Conservation (phyloP, 1,140 invertebrate species). For the Odontomachus brunneus region DNA sequence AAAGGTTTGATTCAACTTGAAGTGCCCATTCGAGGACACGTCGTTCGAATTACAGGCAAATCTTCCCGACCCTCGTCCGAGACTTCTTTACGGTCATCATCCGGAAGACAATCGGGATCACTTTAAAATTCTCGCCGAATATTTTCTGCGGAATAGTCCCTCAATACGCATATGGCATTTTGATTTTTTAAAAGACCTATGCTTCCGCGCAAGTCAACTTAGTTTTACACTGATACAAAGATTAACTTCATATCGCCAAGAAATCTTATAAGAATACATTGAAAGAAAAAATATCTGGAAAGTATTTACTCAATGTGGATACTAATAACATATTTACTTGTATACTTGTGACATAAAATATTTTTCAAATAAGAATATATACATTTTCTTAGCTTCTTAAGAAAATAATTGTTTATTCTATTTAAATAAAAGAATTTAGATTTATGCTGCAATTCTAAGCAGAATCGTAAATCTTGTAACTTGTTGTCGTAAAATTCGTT, state of each 20-base stretch:
- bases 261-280: too few relatives aligned
- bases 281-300: too few relatives aligned
- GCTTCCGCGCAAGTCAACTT: not conserved
- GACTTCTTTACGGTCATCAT: constrained; percentile 39
- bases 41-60: constrained; percentile 52
- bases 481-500: too few relatives aligned
- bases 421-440: too few relatives aligned
- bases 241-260: not conserved
- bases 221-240: not conserved
- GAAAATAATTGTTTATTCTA: too few relatives aligned
- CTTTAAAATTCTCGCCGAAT: not conserved
- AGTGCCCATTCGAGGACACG: constrained; percentile 61
- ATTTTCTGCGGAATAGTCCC: not conserved
- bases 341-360: too few relatives aligned
- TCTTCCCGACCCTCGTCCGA: constrained; percentile 17
- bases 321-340: too few relatives aligned
- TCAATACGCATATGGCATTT: not conserved
- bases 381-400: too few relatives aligned
- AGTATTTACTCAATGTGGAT: too few relatives aligned
- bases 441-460: too few relatives aligned
- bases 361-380: too few relatives aligned
- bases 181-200: not conserved
- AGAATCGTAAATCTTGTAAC: too few relatives aligned
- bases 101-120: not conserved
- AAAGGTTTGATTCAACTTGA: constrained; percentile 75